Conservation (phyloP, 2,888 invertebrate species). For the Stratiomys singularior region DNA sequence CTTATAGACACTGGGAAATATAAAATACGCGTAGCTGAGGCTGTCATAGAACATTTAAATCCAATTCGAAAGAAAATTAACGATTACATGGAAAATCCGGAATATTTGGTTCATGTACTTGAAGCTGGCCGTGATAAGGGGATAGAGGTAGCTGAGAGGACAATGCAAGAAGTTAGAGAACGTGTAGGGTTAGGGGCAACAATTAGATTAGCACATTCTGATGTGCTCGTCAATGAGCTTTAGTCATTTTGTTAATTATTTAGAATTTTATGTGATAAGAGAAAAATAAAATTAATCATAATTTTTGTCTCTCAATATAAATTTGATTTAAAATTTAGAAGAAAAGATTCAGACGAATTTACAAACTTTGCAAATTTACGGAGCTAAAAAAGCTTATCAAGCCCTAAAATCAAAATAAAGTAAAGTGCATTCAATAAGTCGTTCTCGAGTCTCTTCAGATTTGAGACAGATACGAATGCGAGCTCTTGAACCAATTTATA, state of each 20-base stretch:
- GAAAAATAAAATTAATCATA: too few relatives aligned
- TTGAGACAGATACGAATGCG: too few relatives aligned
- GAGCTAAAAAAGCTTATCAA: too few relatives aligned
- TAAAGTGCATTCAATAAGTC: too few relatives aligned
- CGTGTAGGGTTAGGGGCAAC: conserved; percentile 69
- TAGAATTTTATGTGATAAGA: too few relatives aligned
- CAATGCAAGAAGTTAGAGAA: conserved; percentile 72
- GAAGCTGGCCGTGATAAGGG: conserved; percentile 74
- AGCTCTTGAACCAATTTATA: too few relatives aligned
- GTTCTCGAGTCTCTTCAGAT: too few relatives aligned
- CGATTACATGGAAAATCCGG: conserved; percentile 70
- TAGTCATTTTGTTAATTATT: not conserved
- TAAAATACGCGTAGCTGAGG: conserved; percentile 78
- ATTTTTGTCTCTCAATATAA: too few relatives aligned
- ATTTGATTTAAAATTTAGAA: too few relatives aligned
- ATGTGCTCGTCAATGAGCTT: conserved; percentile 48
- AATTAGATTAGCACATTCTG: conserved; percentile 16
- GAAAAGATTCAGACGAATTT: too few relatives aligned
- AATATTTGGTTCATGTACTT: conserved; percentile 73
- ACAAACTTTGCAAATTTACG: too few relatives aligned
- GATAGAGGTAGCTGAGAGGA: conserved; percentile 70
- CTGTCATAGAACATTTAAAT: conserved; percentile 73
- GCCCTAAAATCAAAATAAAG: too few relatives aligned
- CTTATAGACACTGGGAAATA: conserved; percentile 80
- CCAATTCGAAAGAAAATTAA: conserved; percentile 75